Base-by-base conservation (phyloP, 2,888 invertebrate genomes). In the Geotrupes spiniger region DNA sequence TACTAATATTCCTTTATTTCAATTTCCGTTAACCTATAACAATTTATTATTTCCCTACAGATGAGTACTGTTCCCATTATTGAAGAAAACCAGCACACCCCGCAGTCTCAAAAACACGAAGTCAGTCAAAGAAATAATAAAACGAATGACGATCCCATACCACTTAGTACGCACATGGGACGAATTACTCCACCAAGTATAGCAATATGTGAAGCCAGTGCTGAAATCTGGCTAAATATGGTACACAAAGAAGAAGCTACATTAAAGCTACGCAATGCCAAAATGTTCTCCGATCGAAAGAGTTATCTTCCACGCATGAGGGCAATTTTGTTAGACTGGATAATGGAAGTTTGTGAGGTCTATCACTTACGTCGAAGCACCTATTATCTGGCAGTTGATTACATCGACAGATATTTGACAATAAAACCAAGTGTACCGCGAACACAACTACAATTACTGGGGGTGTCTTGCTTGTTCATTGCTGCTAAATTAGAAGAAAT, bases 401-500 rank as follows among this genome's bases (percentile, higher is more conserved):
- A 92, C 70, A 80, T 98, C 39, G 99, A 99, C 75, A 81, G 98
- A 50, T 98, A 90, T 74, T 76, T 98, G 48, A 83, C 87, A n/a
- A 80, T 79, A 46, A 83, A 85, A 49, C 81, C 81, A 37, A 83
- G 88, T 66, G 81, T 95, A 44, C 88, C 89, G 49, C 94, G 94
- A 73, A 86, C 88, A 55, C 87, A 90, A 60, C 78, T 99, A 47
- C 99, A 99, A 74, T 81, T 99, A 46, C 85, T 98, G 65, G 96
- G 95, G 56, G 92, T 97, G 55, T 94, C 98, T 2, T 91, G 94
- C 63, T 77, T 99, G 42, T 96, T 97, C 74, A 86, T 99, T 62
- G 97, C 98, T 11, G 87, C 93, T 1, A 95, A 97, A 81, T 78
- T 88, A 6, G 99, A 99, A 80, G 99, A 99, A 78, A 95, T 99